Evolutionary conservation across 2,888 invertebrate genomes (phyloP), one percentile per base, ranked within the genome.

Genomic region (Acronicta psi): DNA sequence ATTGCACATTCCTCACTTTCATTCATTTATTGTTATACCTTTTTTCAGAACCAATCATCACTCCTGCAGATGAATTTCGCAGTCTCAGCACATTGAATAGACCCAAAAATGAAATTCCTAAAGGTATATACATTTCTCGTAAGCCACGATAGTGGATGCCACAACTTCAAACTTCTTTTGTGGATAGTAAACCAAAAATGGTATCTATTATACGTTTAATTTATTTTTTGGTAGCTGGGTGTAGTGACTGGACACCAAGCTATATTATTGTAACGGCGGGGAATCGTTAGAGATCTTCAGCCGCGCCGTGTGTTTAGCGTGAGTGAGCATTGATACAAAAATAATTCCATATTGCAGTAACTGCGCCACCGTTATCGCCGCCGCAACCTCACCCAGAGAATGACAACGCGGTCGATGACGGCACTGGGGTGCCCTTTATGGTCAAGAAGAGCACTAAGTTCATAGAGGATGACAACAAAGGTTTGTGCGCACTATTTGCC

Each of bases 391-490:
- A 64, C 13, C 20, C 36, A 0, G 62, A 53, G 17, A 56, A 54
- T 6, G 59, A 61, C 45, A 63, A 63, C 23, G 59, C 57, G 5
- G 34, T 13, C 2, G 50, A 49, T 1, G 76, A 74, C 5, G 56
- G 69, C 4, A 59, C 56, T 0, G 65, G 73, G n/a, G 76, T 81
- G 13, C 87, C 90, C 2, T 89, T 89, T 50, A 68, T 84, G 13
- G 89, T 91, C 13, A 81, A 83, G 25, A 91, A 91, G 57, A 87
- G 87, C 20, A 85, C 80, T 0, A 81, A 79, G 47, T 90, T 90
- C 51, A 77, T 83, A 63, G 86, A 88, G 53, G 83, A 87, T 13
- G 78, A 83, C 61, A 81, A 75, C 50, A 81, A 80, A 66, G 86
- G 88, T 88, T 69, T 46, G 68, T 58, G 25, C 9, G 7, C 9